Evolutionary conservation across 1,140 invertebrate species (phyloP).

Genomic region (Rhynchophorus ferrugineus): DNA sequence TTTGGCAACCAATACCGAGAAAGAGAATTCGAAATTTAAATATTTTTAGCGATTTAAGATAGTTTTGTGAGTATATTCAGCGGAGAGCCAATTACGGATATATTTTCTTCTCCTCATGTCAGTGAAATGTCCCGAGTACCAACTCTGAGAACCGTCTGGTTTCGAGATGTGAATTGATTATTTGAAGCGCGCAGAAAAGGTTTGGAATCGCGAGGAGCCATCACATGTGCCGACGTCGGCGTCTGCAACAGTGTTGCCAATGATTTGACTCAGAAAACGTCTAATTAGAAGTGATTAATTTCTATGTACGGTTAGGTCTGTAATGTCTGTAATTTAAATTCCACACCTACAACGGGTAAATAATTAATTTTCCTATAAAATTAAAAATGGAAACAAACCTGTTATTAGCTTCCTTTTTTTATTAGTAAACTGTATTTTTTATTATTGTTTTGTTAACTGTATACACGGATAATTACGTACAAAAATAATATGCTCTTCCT

Average conservation of each 20-base stretch:
- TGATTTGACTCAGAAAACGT: background rate
- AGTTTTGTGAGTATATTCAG: conserved; percentile 9
- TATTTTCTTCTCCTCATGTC: conserved; percentile 5
- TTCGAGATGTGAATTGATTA: conserved; percentile 14
- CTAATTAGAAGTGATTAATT: conserved; percentile 3
- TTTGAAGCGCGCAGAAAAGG: conserved; percentile 10
- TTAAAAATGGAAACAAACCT: no score
- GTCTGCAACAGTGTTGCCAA: conserved; percentile 5
- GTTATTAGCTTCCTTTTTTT: no score
- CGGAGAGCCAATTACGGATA: conserved; percentile 9
- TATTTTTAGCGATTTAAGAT: conserved; percentile 10
- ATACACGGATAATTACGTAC: no score
- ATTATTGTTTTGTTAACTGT: no score
- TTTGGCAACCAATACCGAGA: background rate
- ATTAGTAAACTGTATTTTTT: no score
- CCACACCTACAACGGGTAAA: background rate
- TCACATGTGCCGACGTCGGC: conserved; percentile 9
- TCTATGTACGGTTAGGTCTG: background rate
- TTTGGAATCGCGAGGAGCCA: conserved; percentile 4
- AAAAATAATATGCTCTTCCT: no score
- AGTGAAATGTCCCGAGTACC: conserved; percentile 7
- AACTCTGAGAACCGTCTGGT: conserved; percentile 2
- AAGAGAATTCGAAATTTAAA: conserved; percentile 14
- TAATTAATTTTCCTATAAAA: no score
- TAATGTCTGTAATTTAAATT: conserved; percentile 1